Base-by-base conservation (phyloP, 1,140 invertebrate genomes). In the Drosophila virilis region DNA sequence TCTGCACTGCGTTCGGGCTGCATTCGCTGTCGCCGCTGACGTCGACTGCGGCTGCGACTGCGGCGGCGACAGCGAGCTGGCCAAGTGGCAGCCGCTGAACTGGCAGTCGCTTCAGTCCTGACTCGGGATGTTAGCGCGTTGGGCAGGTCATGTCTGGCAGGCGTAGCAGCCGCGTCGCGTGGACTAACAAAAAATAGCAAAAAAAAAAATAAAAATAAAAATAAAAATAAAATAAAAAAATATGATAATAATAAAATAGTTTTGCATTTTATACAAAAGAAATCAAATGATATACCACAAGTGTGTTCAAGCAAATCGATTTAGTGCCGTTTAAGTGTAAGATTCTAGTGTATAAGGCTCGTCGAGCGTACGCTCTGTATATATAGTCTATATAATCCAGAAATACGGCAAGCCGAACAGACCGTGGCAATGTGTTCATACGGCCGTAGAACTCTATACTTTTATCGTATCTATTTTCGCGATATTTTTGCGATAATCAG, bases 51-150 rank as follows among this genome's bases (percentile, higher is more conserved):
- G 37, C 38, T 12, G 55, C 43, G 46, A 59, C 42, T 37, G 46
- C 46, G 6, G 28, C 42, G 13, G 55, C 60, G 37, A 38, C 66
- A 57, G 51, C 55, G 52, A 51, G 50, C 38, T 45, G 57, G 57
- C 57, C 28, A 52, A 62, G 42, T 61, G 61, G 75, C 77, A 67
- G 51, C 60, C 65, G 64, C 70, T 78, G 59, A 67, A 67, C 79
- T 74, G 54, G 83, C 76, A 72, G 70, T 75, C 78, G 75, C 67
- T 91, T 92, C 81, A 92, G 91, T 92, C 91, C 91, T 92, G 91
- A 92, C 89, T 90, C 91, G 91, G 91, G 91, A 90, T 92, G 91
- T 91, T 92, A 85, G 61, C 91, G 84, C 84, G 91, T 92, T 91
- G 90, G 91, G 91, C 91, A 92, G 91, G 91, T 92, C 91, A 92